Evolutionary conservation across 2,888 invertebrate genomes (phyloP).

Genomic region (Odontocolon sp.): DNA sequence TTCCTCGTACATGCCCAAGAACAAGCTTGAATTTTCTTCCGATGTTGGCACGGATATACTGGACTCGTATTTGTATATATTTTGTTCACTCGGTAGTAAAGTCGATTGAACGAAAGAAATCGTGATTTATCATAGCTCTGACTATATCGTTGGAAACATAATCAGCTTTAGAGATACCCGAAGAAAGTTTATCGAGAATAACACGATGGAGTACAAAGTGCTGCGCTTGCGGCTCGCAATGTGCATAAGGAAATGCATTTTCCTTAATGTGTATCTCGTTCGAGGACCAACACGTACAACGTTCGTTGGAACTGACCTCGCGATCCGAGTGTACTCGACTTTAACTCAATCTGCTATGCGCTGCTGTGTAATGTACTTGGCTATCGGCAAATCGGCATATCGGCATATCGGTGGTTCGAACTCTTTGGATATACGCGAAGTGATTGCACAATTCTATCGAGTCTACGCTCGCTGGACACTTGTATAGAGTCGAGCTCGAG

Average conservation of each 20-base stretch:
- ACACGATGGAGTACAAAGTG: constrained; percentile 23
- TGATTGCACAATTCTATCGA: constrained; percentile 52
- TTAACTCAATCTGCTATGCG: constrained; percentile 23
- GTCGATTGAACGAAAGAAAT: too few species aligned
- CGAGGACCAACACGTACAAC: constrained; percentile 9
- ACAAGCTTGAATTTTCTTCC: too few species aligned
- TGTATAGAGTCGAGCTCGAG: constrained; percentile 20
- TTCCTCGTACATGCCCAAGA: too few species aligned
- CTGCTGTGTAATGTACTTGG: background rate
- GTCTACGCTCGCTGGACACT: constrained; percentile 18
- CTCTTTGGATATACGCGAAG: constrained; percentile 29
- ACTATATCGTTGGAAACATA: background rate
- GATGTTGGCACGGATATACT: too few species aligned
- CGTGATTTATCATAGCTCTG: too few species aligned
- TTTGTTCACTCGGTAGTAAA: too few species aligned
- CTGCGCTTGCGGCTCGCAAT: too few species aligned
- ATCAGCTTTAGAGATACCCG: background rate
- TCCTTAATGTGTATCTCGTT: background rate
- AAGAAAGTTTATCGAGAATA: constrained; percentile 22
- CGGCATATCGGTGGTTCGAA: background rate
- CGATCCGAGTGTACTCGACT: constrained; percentile 41
- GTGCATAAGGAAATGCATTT: background rate
- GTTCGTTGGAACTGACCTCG: constrained; percentile 18
- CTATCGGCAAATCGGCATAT: constrained; percentile 26
- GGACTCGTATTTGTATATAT: too few species aligned